Evolutionary conservation across 2,888 invertebrate genomes (phyloP), one percentile per base, ranked within the genome.

Genomic region (Hyposoter dolosus): DNA sequence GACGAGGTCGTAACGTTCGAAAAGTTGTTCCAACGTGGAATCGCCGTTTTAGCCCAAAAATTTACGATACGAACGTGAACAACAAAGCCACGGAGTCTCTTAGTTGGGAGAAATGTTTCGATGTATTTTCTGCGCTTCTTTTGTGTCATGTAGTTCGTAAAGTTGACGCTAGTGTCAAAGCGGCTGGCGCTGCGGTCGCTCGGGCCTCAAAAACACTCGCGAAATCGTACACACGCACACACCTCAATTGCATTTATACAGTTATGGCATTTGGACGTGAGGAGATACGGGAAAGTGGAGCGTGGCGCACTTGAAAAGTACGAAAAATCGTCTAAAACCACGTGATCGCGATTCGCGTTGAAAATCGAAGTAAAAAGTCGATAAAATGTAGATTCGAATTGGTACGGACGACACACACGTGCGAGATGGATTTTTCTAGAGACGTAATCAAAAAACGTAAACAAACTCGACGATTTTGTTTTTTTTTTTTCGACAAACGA

Each of bases 11-110:
- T 40, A 66, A 77, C 45, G 47, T 35, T 71, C 63, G 47, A 50
- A 80, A 80, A 71, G 32, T 60, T 80, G n/a, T 63, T 19, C 50
- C 47, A 71, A 80, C 56, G 63, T 12, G 47, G 19, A 35, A 47
- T 35, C 35, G 50, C 47, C 60, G 19, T 60, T 47, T 63, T 71
- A 71, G 40, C 40, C 47, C 35, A 5, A 47, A 69, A 50, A 19
- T 69, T 60, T 60, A 28, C 12, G 15, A 60, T 60, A 28, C 5
- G 28, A 12, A 3, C 28, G 60, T 60, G 60, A 60, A 28, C 28
- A 28, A 60, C 12, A 12, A 60, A 12, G 4, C 12, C 60, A 56
- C 3, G 6, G 23, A 12, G 23, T 60, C 28, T 60, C 12, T 23
- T 15, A 3, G 60, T 5, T 5, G 3, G 47, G 0, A 60, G 0